Conservation (phyloP, 2,888 invertebrate genomes). For the Andrena fulva region DNA sequence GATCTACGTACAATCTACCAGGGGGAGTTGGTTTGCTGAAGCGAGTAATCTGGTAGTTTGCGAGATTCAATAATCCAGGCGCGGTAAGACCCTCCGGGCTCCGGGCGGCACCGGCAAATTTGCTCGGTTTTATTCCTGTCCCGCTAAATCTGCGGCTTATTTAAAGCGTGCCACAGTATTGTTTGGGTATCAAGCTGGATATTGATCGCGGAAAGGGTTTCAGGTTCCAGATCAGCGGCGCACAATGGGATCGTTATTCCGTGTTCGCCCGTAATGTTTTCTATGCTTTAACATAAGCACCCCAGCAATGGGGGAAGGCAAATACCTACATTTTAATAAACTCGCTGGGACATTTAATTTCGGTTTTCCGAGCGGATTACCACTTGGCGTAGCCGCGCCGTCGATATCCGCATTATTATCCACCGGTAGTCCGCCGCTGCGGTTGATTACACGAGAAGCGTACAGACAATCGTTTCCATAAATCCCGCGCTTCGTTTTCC, state of each 20-base stretch:
- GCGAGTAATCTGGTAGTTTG: too few relatives aligned
- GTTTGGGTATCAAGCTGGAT: neutral
- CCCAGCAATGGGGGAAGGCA: too few relatives aligned
- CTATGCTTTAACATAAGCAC: too few relatives aligned
- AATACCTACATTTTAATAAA: constrained; percentile 9
- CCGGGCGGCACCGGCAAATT: too few relatives aligned
- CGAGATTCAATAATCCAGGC: too few relatives aligned
- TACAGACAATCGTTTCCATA: constrained; percentile 19
- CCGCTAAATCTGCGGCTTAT: too few relatives aligned
- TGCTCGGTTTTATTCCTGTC: too few relatives aligned
- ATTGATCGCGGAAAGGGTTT: neutral
- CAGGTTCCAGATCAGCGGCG: neutral
- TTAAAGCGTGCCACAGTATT: too few relatives aligned
- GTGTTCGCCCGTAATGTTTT: too few relatives aligned
- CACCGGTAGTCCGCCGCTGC: neutral
- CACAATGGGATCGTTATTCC: neutral
- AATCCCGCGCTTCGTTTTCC: neutral
- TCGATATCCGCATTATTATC: constrained; percentile 14
- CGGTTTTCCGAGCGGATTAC: constrained; percentile 24
- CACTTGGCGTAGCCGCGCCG: neutral
- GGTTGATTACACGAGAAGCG: constrained; percentile 32
- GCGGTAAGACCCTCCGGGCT: too few relatives aligned
- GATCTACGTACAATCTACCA: too few relatives aligned
- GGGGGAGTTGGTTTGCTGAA: too few relatives aligned
- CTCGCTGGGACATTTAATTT: constrained; percentile 31